Conservation (phyloP, 2,113 vertebrate species). For the Hucho hucho region DNA sequence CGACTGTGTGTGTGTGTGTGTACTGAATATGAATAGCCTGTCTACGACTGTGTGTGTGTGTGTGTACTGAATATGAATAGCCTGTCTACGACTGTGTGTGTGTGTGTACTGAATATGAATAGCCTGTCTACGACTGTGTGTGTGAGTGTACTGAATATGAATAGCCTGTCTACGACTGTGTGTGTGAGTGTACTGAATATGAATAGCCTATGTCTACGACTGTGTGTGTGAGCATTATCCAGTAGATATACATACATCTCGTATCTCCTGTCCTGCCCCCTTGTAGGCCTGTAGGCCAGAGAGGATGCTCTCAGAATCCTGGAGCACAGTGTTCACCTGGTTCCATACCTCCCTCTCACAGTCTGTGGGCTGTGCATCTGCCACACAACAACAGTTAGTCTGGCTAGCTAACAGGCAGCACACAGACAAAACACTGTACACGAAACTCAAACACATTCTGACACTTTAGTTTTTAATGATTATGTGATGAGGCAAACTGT, state of each 20-base stretch:
- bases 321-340: slow-evolving; percentile 93
- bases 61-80: no score
- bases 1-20: not conserved
- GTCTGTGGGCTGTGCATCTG: slow-evolving; percentile 96
- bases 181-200: not conserved
- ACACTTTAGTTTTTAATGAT: no score
- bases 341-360: slow-evolving; percentile 94
- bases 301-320: slow-evolving; percentile 95
- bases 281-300: slow-evolving; percentile 93
- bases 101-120: no score
- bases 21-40: no score
- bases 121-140: not conserved
- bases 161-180: no score
- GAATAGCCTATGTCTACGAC: no score
- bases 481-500: no score
- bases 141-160: not conserved
- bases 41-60: not conserved
- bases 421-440: no score
- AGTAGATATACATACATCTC: slow-evolving; percentile 82
- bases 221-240: not conserved
- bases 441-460: no score
- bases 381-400: slow-evolving; percentile 17
- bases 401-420: not conserved
- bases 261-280: slow-evolving; percentile 95
- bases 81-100: not conserved